A percentile compares a stretch with the other conserved stretches of the same genome.
Conservation (phyloP, 2,797 vertebrate genomes). For the Vespertilio murinus region DNA sequence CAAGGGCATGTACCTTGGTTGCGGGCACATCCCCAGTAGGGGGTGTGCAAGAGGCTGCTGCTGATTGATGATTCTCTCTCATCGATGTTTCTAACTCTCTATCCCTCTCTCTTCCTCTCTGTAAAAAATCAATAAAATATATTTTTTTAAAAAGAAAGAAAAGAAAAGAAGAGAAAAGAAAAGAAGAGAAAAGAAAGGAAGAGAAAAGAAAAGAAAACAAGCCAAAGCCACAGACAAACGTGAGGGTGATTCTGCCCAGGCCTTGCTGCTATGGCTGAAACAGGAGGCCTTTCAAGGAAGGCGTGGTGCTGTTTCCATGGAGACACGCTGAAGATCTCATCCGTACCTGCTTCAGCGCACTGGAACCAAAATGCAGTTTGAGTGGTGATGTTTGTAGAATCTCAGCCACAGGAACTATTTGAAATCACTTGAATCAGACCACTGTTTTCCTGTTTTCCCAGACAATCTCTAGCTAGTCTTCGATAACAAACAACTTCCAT, state of each 20-base stretch:
- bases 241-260: no score
- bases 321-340: neutral
- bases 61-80: no score
- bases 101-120: no score
- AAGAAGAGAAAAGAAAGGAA: no score
- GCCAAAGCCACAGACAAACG: neutral
- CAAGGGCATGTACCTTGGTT: no score
- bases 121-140: no score
- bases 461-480: neutral
- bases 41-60: no score
- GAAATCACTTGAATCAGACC: neutral
- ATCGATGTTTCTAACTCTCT: no score
- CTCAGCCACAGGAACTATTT: neutral
- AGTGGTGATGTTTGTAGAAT: neutral
- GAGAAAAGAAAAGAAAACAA: neutral
- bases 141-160: no score
- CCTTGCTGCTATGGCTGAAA: neutral
- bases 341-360: neutral
- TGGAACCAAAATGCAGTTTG: neutral
- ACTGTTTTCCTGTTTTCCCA: slow-evolving; percentile 1
- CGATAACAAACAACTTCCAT: neutral
- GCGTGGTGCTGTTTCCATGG: rapidly evolving
- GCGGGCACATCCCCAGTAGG: no score
- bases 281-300: neutral
- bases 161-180: no score